Conservation (phyloP, 2,888 invertebrate species). For the Trichopoda pennipes region DNA sequence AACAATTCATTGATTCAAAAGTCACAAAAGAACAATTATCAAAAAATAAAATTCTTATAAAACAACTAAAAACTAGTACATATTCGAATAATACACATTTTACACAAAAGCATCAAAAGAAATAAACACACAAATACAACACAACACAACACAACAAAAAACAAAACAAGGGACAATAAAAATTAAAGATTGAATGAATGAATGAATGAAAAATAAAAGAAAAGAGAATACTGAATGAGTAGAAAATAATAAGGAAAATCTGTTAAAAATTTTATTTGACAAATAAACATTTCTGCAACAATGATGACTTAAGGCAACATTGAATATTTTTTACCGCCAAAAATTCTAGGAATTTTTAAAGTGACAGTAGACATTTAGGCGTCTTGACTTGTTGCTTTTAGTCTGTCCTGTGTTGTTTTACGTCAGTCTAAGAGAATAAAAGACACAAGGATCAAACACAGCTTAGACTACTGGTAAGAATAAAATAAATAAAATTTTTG, state of each 20-base stretch:
- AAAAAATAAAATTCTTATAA: constrained; percentile 65
- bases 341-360: constrained; percentile 49
- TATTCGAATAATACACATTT: constrained; percentile 21
- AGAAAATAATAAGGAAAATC: constrained; percentile 33
- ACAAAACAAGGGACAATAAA: constrained; percentile 10
- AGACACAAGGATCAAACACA: constrained; percentile 63
- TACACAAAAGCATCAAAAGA: neutral
- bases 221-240: neutral
- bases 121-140: neutral
- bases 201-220: neutral
- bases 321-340: constrained; percentile 62
- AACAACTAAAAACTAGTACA: constrained; percentile 19
- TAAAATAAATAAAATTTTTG: constrained; percentile 25
- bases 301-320: neutral
- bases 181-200: constrained; percentile 1
- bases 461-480: constrained; percentile 37
- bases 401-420: neutral
- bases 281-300: constrained; percentile 58
- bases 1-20: constrained; percentile 59
- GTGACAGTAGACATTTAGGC: constrained; percentile 38
- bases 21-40: constrained; percentile 68
- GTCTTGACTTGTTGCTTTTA: constrained; percentile 22
- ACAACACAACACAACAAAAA: constrained; percentile 7
- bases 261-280: constrained; percentile 53
- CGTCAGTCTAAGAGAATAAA: constrained; percentile 38